A percentile compares a stretch with the other conserved stretches of the same genome.
Evolutionary conservation across 1,140 invertebrate genomes (phyloP).

Genomic region (Drosophila orena): DNA sequence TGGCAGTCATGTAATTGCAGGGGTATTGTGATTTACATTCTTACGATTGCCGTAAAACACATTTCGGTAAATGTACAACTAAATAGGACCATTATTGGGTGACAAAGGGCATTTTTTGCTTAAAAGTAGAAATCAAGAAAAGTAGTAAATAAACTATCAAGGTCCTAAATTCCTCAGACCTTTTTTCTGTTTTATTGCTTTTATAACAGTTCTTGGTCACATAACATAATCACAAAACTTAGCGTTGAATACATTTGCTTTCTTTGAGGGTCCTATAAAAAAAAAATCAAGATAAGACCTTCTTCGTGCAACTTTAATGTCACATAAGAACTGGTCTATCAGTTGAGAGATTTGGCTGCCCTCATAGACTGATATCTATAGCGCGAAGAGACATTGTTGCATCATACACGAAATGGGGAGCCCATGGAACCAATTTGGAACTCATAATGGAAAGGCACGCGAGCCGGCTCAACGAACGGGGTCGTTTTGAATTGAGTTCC

Average conservation of each 20-base stretch:
- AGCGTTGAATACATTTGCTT: slow-evolving; percentile 2
- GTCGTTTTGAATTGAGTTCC: slow-evolving; percentile 30
- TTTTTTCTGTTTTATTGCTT: neutral
- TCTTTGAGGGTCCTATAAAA: slow-evolving; percentile 7
- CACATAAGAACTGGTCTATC: neutral
- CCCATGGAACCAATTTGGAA: slow-evolving; percentile 9
- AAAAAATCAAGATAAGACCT: slow-evolving; percentile 10
- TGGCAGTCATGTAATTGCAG: slow-evolving; percentile 16
- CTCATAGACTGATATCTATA: slow-evolving; percentile 4
- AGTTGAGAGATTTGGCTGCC: neutral
- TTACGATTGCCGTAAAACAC: neutral
- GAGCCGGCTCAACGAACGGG: slow-evolving; percentile 31
- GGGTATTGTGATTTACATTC: neutral
- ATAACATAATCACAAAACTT: neutral
- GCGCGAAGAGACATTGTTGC: slow-evolving; percentile 12
- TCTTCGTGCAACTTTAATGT: neutral
- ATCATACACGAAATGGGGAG: slow-evolving; percentile 9
- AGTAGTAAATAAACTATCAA: neutral
- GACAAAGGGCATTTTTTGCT: no score
- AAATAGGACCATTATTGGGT: neutral
- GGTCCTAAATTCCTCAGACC: neutral
- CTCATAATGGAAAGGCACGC: slow-evolving; percentile 47
- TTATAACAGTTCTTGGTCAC: neutral
- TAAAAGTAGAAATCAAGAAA: neutral
- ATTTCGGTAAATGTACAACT: neutral